A percentile compares a stretch with the other conserved stretches of the same genome.
Evolutionary conservation across 2,113 vertebrate species (phyloP).

Genomic region (Benitochromis conjunctus): DNA sequence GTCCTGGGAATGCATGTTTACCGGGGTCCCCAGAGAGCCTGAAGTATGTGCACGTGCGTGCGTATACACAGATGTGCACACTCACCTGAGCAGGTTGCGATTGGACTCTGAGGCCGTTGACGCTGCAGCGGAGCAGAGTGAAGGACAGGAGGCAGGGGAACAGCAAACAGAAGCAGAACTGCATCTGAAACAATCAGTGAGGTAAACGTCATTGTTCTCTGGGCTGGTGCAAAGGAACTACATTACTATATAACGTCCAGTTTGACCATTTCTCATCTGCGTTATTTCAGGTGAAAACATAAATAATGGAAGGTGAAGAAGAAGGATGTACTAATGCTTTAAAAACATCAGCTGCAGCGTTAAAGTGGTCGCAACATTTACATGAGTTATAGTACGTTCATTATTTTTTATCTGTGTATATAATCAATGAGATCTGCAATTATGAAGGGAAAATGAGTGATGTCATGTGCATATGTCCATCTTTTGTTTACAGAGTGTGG

Average conservation of each 20-base stretch:
- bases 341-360: background rate
- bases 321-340: background rate
- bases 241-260: background rate
- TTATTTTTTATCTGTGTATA: background rate
- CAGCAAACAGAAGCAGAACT: background rate
- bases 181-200: slow-evolving; percentile 26
- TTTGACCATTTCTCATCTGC: no score
- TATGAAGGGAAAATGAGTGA: background rate
- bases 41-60: background rate
- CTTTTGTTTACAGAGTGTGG: background rate
- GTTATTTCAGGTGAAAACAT: no score
- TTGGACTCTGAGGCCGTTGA: background rate
- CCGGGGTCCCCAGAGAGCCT: fast-evolving
- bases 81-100: background rate
- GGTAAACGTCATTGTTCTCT: background rate
- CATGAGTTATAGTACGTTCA: background rate
- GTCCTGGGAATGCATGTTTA: background rate
- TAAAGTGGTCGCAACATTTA: background rate
- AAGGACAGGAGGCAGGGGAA: slow-evolving; percentile 22
- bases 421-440: background rate
- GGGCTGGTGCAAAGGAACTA: background rate
- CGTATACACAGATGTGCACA: background rate
- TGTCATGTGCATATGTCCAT: background rate
- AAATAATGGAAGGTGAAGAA: no score
- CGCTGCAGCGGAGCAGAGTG: background rate